Percentiles rank a stretch among this genome's conserved stretches.
phyloP scores from a whole-genome alignment of 2,888 invertebrate species.

The Stenoptilia bipunctidactyla region DNA sequence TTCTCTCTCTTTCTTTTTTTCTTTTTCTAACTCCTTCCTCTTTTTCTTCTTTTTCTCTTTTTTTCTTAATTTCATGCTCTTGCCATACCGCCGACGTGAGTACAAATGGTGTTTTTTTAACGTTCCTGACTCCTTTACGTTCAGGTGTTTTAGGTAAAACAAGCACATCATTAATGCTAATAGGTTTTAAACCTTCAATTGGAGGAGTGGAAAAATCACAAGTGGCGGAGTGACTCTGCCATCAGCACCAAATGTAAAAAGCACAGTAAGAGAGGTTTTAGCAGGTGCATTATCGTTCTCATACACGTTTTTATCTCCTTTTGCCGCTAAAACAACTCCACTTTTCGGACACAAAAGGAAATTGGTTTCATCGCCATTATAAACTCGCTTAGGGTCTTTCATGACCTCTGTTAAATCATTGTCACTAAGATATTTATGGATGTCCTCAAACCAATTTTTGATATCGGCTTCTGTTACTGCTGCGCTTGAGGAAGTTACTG shows the following conservation, averaged over 20 bases:
- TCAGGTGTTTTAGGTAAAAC: too few species aligned
- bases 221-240: neutral
- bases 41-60: too few species aligned
- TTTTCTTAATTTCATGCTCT: too few species aligned
- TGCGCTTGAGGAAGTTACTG: constrained; percentile 21
- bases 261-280: constrained; percentile 5
- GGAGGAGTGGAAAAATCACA: neutral
- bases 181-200: too few species aligned
- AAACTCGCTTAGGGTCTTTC: constrained; percentile 20
- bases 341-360: constrained; percentile 22
- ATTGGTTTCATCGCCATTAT: constrained; percentile 24
- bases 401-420: constrained; percentile 15
- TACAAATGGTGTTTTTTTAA: neutral
- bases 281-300: neutral
- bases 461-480: constrained; percentile 20
- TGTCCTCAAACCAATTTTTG: constrained; percentile 18
- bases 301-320: constrained; percentile 6
- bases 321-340: constrained; percentile 6
- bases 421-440: constrained; percentile 15
- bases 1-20: too few species aligned
- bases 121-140: neutral
- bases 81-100: too few species aligned
- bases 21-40: too few species aligned
- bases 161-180: too few species aligned
- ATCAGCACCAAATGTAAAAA: too few species aligned